A percentile compares a stretch with the other conserved stretches of the same genome.
Evolutionary conservation across 2,113 vertebrate species (phyloP).

Genomic region (Morone chrysops): DNA sequence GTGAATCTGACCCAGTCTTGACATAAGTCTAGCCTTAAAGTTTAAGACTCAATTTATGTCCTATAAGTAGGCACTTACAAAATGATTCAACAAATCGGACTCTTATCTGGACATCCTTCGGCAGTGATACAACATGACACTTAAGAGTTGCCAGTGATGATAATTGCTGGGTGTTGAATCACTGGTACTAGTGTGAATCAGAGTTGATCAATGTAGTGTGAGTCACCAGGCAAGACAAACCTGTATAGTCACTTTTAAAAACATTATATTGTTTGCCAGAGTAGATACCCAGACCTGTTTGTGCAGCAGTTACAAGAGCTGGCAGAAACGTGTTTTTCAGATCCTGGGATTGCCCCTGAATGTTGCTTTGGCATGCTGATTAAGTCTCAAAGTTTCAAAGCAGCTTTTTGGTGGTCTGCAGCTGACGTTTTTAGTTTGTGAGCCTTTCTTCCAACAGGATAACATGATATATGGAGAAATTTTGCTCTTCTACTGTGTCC

Average conservation of each 20-base stretch:
- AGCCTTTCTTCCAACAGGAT: not conserved
- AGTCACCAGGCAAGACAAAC: not conserved
- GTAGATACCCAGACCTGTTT: slow-evolving; percentile 17
- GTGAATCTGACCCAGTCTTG: not conserved
- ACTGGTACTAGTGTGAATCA: slow-evolving; percentile 3
- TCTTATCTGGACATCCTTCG: not conserved
- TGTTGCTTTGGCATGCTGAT: not conserved
- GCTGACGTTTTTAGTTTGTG: not conserved
- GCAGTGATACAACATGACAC: not conserved
- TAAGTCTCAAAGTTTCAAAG: not conserved
- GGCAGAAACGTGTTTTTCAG: not conserved
- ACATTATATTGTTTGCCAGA: slow-evolving; percentile 10
- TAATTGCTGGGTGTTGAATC: not conserved
- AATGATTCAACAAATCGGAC: not conserved
- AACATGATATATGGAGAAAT: not conserved
- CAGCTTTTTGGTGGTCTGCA: slow-evolving; percentile 8
- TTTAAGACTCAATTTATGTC: not conserved
- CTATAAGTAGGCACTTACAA: not conserved
- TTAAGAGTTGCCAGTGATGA: not conserved
- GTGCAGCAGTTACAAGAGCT: slow-evolving; percentile 10
- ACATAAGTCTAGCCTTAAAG: not conserved
- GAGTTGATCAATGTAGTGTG: not conserved
- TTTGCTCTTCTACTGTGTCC: not conserved
- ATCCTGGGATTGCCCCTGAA: not conserved
- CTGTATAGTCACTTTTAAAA: slow-evolving; percentile 22